Conservation (phyloP, 1,140 invertebrate genomes). For the Penaeus vannamei region DNA sequence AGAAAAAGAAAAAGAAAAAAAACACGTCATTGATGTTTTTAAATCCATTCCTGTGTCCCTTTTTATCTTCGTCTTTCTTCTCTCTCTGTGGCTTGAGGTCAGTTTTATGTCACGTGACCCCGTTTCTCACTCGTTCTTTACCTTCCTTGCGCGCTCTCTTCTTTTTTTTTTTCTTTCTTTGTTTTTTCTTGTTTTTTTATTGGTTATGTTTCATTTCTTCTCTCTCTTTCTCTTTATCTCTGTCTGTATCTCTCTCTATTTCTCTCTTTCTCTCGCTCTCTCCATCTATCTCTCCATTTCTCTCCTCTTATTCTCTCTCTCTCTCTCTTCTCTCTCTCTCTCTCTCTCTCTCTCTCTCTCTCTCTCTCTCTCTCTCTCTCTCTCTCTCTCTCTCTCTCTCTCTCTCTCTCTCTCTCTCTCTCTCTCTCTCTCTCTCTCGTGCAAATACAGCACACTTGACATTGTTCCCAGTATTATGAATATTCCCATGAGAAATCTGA, state of each 20-base stretch:
- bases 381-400: not conserved
- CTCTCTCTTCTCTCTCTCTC: not conserved
- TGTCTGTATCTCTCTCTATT: not conserved
- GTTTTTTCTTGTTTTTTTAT: not conserved
- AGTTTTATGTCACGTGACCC: no score
- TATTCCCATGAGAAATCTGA: not conserved
- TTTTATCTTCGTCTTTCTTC: no score
- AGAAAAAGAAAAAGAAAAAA: no score
- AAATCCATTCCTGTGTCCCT: no score
- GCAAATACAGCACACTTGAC: no score
- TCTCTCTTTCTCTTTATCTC: not conserved
- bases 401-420: slow-evolving; percentile 10
- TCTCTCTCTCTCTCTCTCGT: not conserved
- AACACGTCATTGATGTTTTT: no score
- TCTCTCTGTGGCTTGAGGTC: no score
- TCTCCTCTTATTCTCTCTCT: not conserved
- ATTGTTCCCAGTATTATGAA: no score
- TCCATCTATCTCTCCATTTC: not conserved
- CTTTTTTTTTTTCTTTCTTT: not conserved
- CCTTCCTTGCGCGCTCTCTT: not conserved
- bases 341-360: slow-evolving; percentile 3
- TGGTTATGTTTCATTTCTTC: not conserved
- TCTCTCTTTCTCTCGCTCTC: not conserved
- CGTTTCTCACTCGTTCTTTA: no score
- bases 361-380: slow-evolving; percentile 6